These are phyloP conservation scores for Coreius guichenoti DNA, from an alignment of 2,797 vertebrate genomes.

Conservation along the genomic window DNA sequence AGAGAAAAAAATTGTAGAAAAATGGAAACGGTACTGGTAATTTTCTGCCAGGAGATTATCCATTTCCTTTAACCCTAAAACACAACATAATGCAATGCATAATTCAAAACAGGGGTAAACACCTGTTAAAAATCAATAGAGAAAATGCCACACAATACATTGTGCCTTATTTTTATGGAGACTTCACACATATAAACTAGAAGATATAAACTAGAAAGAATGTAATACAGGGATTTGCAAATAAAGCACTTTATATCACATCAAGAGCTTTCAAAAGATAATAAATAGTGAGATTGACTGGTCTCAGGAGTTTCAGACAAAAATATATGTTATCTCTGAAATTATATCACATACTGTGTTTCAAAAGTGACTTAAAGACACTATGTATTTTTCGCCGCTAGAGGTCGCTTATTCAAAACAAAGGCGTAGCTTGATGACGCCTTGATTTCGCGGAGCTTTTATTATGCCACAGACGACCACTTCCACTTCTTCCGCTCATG, in stretches of 20 bases:
- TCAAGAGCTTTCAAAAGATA: conserved; percentile 5
- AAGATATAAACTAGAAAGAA: neutral
- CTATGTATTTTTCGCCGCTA: too few relatives aligned
- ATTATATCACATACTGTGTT: conserved; percentile 9
- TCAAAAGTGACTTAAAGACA: conserved; percentile 27
- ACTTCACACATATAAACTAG: neutral
- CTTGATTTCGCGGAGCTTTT: too few relatives aligned
- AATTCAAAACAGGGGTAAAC: neutral
- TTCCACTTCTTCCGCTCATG: too few relatives aligned
- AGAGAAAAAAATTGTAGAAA: neutral
- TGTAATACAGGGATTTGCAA: neutral
- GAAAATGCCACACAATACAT: neutral
- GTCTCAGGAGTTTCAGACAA: neutral
- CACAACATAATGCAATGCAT: neutral
- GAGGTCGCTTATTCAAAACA: too few relatives aligned
- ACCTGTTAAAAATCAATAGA: neutral
- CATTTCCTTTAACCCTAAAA: neutral
- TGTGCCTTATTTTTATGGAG: neutral
- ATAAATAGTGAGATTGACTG: neutral
- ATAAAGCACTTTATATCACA: neutral
- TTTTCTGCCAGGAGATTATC: neutral
- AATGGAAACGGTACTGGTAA: neutral
- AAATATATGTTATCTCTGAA: neutral
- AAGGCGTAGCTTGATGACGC: too few relatives aligned
- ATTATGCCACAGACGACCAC: too few relatives aligned